Evolutionary conservation across 2,888 invertebrate genomes (phyloP).

Genomic region (Silvanus unidentatus): DNA sequence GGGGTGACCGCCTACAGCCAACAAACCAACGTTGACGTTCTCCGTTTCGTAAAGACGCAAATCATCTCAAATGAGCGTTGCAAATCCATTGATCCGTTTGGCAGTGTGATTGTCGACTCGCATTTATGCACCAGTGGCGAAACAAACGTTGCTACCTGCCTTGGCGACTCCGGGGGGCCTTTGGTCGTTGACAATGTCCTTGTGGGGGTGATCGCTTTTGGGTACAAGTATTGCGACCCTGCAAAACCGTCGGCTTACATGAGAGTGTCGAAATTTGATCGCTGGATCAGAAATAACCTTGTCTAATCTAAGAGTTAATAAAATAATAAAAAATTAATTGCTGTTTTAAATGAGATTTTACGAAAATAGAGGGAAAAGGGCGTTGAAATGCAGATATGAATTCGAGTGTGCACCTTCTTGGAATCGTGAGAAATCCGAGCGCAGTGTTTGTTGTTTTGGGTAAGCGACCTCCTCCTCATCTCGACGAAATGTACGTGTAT

Average conservation of each 20-base stretch:
- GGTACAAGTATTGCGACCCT: slow-evolving; percentile 14
- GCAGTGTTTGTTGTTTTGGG: no score
- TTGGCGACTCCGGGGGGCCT: slow-evolving; percentile 24
- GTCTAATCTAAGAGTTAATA: no score
- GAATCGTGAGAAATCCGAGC: no score
- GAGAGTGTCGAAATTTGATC: slow-evolving; percentile 16
- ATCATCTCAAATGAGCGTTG: slow-evolving; percentile 17
- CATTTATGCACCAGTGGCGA: slow-evolving; percentile 21
- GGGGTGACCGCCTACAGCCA: slow-evolving; percentile 13
- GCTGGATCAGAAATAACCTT: slow-evolving; percentile 21
- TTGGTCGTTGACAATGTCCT: slow-evolving; percentile 18
- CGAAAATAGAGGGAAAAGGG: no score
- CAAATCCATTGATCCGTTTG: slow-evolving; percentile 10
- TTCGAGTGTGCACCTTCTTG: no score
- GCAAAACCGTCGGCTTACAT: slow-evolving; percentile 23
- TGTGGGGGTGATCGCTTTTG: slow-evolving; percentile 24
- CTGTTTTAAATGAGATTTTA: no score
- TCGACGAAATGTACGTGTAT: no score
- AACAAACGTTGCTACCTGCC: slow-evolving; percentile 16
- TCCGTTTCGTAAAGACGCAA: slow-evolving; percentile 11
- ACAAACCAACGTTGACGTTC: slow-evolving; percentile 4
- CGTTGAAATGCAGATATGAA: no score
- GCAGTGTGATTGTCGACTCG: slow-evolving; percentile 10
- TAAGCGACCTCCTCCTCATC: no score
- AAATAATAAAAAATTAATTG: slow-evolving; percentile 2